Evolutionary conservation across 2,113 vertebrate species (phyloP), one percentile per base, ranked within the genome.

Genomic region (Ceyx melanurus): DNA sequence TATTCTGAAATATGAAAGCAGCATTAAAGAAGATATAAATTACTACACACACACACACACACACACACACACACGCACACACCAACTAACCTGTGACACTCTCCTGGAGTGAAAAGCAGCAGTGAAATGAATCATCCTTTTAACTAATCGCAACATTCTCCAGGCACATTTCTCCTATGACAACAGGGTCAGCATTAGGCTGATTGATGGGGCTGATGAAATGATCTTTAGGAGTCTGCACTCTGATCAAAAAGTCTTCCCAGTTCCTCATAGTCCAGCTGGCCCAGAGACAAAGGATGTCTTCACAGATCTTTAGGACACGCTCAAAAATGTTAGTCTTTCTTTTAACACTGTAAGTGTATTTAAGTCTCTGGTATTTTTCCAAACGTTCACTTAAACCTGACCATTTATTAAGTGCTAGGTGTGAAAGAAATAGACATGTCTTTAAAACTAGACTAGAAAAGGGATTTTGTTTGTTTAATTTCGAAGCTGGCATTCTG

Each of bases 401-500:
- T 89, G 65, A 74, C 51, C 37, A 35, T 9, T 37, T 56, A 72
- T 61, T 53, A 80, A 92, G 85, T 4, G 0, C 42, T 67, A 82
- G 81, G 72, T 91, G 85, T 88, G 82, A 91, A 94, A 88, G 62
- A 92, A 92, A 95, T 88, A 90, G 18, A 33, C 25, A 3, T 15
- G 19, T 37, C 72, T 94, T 74, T 83, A 81, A 74, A 86, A 80
- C 25, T 73, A 65, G 77, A 74, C 42, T 20, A 31, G 86, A 72
- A 86, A 71, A 91, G 43, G 42, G 60, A 26, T 77, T 94, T 64
- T 77, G 75, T 85, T 89, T 95, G 56, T 93, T 93, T 91, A 25
- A 93, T 86, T 90, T 93, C 45, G 64, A 71, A 81, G 76, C 58
- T 95, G 93, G 88, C 92, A 40, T 71, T 74, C 14, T 81, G 79